Conservation (phyloP, 2,113 vertebrate genomes). For the Acrocephalus arundinaceus region DNA sequence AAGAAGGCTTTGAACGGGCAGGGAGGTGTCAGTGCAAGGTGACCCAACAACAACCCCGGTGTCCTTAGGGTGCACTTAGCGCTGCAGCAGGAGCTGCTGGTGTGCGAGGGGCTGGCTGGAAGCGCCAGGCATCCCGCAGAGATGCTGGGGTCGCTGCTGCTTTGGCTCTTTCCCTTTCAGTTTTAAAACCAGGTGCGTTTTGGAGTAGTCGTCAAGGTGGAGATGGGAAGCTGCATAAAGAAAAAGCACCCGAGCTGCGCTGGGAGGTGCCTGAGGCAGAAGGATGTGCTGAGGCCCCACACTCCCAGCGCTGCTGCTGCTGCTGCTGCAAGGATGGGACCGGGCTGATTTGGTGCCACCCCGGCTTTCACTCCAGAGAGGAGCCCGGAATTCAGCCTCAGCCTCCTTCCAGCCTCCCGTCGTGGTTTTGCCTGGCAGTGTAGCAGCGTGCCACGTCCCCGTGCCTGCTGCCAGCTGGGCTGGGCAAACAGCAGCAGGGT, state of each 20-base stretch:
- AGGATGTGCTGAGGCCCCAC: fast-evolving
- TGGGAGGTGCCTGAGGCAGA: not conserved
- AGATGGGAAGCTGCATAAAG: not conserved
- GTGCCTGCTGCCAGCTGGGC: not conserved
- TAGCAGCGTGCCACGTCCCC: fast-evolving
- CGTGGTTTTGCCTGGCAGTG: fast-evolving
- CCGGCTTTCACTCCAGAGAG: not conserved
- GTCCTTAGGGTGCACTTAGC: not conserved
- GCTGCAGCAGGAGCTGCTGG: not conserved
- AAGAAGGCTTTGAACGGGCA: not conserved
- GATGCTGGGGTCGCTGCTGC: not conserved
- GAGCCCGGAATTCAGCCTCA: not conserved
- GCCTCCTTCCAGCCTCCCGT: not conserved
- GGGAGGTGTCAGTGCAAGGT: conserved; percentile 12
- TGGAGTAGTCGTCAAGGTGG: not conserved
- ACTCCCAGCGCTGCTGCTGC: fast-evolving
- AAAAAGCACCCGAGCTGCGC: fast-evolving
- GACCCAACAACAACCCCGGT: not conserved
- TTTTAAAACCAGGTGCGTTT: not conserved
- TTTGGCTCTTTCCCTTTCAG: not conserved
- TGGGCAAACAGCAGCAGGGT: fast-evolving
- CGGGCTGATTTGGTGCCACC: not conserved
- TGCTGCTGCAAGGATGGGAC: not conserved
- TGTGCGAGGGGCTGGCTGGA: not conserved
- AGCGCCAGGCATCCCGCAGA: not conserved